Percentiles rank a stretch among this genome's conserved stretches.
Conservation (phyloP, 2,113 vertebrate genomes). For the Petroica traversi region DNA sequence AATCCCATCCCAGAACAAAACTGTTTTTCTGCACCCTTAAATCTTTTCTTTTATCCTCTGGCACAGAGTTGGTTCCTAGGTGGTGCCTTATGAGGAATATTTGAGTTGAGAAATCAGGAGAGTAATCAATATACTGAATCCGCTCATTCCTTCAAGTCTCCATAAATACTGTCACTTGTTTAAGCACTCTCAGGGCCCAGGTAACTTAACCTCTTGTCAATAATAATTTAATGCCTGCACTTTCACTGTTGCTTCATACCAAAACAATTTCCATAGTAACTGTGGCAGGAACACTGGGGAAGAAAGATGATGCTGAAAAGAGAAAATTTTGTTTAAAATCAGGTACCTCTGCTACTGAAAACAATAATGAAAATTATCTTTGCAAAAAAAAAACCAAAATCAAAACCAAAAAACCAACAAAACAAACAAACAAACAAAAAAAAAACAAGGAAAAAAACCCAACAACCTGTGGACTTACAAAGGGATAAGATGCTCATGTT, state of each 20-base stretch:
- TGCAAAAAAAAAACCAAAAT: background rate
- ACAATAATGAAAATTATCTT: background rate
- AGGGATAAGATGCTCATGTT: background rate
- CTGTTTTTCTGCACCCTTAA: background rate
- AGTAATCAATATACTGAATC: background rate
- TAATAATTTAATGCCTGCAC: background rate
- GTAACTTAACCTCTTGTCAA: background rate
- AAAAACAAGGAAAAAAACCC: too few species aligned
- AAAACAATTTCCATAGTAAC: background rate
- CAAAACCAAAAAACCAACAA: too few species aligned
- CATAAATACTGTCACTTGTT: background rate
- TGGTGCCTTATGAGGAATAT: background rate
- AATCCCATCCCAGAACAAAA: background rate
- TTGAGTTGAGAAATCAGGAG: background rate
- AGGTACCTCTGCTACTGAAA: background rate
- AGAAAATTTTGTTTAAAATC: background rate
- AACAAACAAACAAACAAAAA: too few species aligned
- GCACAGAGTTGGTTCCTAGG: background rate
- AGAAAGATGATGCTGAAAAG: background rate
- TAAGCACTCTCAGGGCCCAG: background rate
- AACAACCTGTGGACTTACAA: background rate
- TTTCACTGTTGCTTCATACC: background rate
- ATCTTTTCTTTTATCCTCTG: background rate
- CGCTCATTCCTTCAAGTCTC: background rate
- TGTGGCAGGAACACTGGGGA: accelerated